Evolutionary conservation across 1,140 invertebrate genomes (phyloP).

Genomic region (Anoplolepis gracilipes): DNA sequence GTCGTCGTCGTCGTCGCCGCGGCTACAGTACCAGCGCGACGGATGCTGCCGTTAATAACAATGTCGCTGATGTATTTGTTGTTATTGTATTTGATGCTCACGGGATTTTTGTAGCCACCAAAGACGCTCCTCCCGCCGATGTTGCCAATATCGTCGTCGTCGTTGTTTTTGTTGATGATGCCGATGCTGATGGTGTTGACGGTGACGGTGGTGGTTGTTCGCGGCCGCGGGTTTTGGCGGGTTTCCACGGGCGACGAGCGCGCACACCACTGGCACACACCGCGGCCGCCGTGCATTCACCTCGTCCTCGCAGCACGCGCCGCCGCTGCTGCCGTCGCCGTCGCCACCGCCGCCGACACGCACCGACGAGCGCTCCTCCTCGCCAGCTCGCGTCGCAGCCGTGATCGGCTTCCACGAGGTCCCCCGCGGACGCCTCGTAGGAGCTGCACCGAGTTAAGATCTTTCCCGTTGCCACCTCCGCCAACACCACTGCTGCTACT

Average conservation of each 20-base stretch:
- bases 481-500: background rate
- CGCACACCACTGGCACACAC: conserved; percentile 76
- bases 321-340: conserved; percentile 70
- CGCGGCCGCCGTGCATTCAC: conserved; percentile 81
- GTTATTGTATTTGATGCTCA: conserved; percentile 7
- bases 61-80: background rate
- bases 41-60: background rate
- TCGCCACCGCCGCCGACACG: conserved; percentile 65
- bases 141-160: conserved; percentile 30
- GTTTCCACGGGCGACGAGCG: conserved; percentile 77
- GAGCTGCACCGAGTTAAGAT: background rate
- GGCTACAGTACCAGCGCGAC: conserved; percentile 5
- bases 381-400: conserved; percentile 56
- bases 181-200: conserved; percentile 36
- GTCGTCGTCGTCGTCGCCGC: background rate
- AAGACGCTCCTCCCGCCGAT: conserved; percentile 24
- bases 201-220: conserved; percentile 69
- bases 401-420: conserved; percentile 7
- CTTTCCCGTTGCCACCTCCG: background rate
- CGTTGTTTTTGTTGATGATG: conserved; percentile 33
- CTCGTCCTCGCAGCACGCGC: conserved; percentile 76
- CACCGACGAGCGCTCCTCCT: conserved; percentile 57
- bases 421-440: conserved; percentile 46
- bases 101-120: conserved; percentile 6
- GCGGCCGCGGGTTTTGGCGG: conserved; percentile 78